Evolutionary conservation across 2,797 vertebrate species (phyloP).

Genomic region (Microhierax caerulescens): DNA sequence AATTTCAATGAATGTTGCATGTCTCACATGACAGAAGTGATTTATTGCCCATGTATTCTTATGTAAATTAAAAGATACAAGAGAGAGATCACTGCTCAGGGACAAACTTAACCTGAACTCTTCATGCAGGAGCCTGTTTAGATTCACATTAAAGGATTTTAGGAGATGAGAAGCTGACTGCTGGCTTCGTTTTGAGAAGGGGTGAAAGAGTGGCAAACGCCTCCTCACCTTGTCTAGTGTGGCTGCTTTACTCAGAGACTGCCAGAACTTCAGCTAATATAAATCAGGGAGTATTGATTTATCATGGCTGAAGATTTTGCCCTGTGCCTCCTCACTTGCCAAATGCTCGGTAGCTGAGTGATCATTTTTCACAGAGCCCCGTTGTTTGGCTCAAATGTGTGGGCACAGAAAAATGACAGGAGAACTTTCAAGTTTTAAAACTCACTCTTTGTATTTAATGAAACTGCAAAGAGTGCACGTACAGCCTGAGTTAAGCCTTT

Average conservation of each 20-base stretch:
- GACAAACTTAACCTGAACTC: neutral
- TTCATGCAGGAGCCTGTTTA: neutral
- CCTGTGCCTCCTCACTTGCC: neutral
- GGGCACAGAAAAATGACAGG: neutral
- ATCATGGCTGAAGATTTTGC: neutral
- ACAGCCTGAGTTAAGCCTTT: neutral
- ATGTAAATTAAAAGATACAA: neutral
- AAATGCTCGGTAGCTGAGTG: neutral
- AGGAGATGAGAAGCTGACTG: neutral
- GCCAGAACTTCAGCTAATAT: neutral
- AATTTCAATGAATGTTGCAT: neutral
- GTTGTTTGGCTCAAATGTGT: neutral
- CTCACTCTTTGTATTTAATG: neutral
- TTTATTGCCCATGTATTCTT: neutral
- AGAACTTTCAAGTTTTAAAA: neutral
- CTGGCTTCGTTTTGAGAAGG: neutral
- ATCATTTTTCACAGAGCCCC: neutral
- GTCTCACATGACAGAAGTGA: neutral
- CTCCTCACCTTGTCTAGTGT: neutral
- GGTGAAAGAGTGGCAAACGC: neutral
- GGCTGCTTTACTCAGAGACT: neutral
- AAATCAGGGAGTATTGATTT: neutral
- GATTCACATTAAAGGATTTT: neutral
- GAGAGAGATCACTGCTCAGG: neutral
- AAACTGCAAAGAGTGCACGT: rapidly evolving